Evolutionary conservation across 1,140 invertebrate genomes (phyloP), one percentile per base, ranked within the genome.

Genomic region (Centruroides vittatus): DNA sequence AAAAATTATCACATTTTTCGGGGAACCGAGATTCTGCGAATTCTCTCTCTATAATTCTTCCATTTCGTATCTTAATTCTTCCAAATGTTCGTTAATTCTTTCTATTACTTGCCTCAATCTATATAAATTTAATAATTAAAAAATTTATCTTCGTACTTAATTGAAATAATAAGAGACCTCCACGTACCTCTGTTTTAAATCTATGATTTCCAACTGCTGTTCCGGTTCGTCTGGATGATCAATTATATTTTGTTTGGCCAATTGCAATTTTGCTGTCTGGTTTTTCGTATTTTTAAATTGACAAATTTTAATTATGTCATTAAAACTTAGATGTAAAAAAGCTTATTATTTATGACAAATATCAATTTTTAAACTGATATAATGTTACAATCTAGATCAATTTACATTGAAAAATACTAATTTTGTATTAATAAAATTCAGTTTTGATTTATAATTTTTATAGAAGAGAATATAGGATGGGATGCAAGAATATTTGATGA

Each of bases 221-320:
- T 61, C 61, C 11, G 65, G 68, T 60, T 67, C 64, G 35, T 69
- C 59, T 5, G 71, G 69, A 47, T 71, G 64, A 65, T 73, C 73
- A 34, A 66, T 59, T 3, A 58, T 59, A 60, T 71, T 70, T 60
- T 75, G 73, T 58, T 69, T 65, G 3, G 66, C 67, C 23, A 75
- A 62, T 64, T 75, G 74, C 51, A 73, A 60, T 54, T 70, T 67
- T 13, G 71, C 74, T 60, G 72, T 73, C 71, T 74, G 61, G 10
- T 23, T 1, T 23, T 23, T 23, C 23, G 2, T 23, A 23, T 1
- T 23, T 23, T 1, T 1, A 23, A 23, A 1, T 23, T 23, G 23
- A 1, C 23, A 23, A 23, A n/a, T n/a, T 23, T 23, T 23, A 23
- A 23, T 1, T 23, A 23, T 23, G 23, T 23, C 23, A 23, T 23